Evolutionary conservation across 2,888 invertebrate species (phyloP), one percentile per base, ranked within the genome.

Genomic region (Mythimna loreyi): DNA sequence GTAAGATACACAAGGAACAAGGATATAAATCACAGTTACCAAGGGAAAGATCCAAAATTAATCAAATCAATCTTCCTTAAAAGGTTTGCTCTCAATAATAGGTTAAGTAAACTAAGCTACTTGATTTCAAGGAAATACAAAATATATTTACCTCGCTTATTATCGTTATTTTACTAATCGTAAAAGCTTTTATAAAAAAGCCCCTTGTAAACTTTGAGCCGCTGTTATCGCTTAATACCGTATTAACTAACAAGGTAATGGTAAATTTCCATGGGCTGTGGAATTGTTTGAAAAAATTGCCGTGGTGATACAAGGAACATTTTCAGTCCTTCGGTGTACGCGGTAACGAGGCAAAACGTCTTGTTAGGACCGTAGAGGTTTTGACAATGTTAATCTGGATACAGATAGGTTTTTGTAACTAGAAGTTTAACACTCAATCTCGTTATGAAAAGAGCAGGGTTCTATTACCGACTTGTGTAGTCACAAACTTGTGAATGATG

Each of bases 221-320:
- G 55, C 70, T 79, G 55, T 72, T 82, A 83, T 82, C 64, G 67
- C 64, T 73, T 75, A 71, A 78, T 83, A 83, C 77, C 77, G 75
- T 76, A 80, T 84, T 83, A 78, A 72, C 71, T 73, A 81, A 75
- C 80, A 70, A 79, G 73, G 49, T 63, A 80, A 81, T 70, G 69
- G 56, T 52, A 53, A 66, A 63, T 56, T 68, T 78, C 50, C 55
- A 62, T 57, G 16, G 16, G 40, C 16, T 19, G 16, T 16, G 40
- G 40, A 40, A 40, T 40, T 40, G 40, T 40, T 40, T 19, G 40
- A 16, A 19, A 1, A 2, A 19, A 6, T 16, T 40, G 19, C 40
- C 5, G 16, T 6, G 19, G 36, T 11, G 1, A 11, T 36, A 13
- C 3, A 36, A 36, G 13, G 16, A 16, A 6, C 4, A 40, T 9